Base-by-base conservation (phyloP, 2,888 invertebrate genomes). In the Lycophotia porphyrea region DNA sequence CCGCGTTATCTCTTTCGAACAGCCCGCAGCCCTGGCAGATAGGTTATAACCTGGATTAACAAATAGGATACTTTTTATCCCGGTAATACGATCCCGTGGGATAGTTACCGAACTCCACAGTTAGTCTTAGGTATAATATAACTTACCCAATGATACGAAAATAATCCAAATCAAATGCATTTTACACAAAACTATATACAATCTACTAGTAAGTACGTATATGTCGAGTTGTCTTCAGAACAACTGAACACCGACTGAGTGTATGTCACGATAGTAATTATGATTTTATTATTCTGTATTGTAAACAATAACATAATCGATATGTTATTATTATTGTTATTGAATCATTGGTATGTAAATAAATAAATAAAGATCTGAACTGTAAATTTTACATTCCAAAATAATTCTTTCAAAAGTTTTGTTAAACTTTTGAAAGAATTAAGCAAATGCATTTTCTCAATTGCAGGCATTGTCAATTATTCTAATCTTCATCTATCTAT, bases 91-190 rank as follows among this genome's bases (percentile, higher is more conserved):
- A n/a, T n/a, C n/a, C n/a, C n/a, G n/a, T n/a, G n/a, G n/a, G n/a
- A n/a, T n/a, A n/a, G n/a, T n/a, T n/a, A n/a, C n/a, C n/a, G n/a
- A n/a, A n/a, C n/a, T n/a, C n/a, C n/a, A n/a, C n/a, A n/a, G n/a
- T n/a, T n/a, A n/a, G n/a, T n/a, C 44, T 47, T 47, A 47, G 44
- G 44, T 47, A 18, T 47, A 5, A 47, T 18, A 49, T n/a, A 64
- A 74, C 60, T 76, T 36, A 76, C 76, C 69, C 34, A 76, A 18
- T 34, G 18, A 61, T 31, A 77, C 21, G 2, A 69, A n/a, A 44
- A 76, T 24, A 5, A 61, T 61, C 77, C 77, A 61, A 15, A 44
- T 52, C 15, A 27, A 44, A 21, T 34, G 42, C 76, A 76, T 76
- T 49, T 55, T 42, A 7, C 18, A 34, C n/a, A 34, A 42, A 49